phyloP scores from a whole-genome alignment of 1,140 invertebrate species.

The Antheraea mylitta region DNA sequence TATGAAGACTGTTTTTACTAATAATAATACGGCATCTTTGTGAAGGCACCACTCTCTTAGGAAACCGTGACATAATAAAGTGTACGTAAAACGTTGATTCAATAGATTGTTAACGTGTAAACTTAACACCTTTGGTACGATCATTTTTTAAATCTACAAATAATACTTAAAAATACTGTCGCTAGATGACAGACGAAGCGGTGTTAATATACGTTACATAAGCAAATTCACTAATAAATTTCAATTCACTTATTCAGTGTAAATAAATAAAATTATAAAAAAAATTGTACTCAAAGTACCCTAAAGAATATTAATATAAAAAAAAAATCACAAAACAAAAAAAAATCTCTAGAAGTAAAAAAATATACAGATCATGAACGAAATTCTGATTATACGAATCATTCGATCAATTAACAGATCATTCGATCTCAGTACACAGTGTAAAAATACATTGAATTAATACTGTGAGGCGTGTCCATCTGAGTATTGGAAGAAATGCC shows the following conservation, averaged over 20 bases:
- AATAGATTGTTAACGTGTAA: slow-evolving; percentile 12
- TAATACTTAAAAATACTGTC: slow-evolving; percentile 31
- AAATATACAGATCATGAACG: neutral
- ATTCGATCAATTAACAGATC: neutral
- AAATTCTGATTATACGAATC: neutral
- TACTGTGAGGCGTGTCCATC: too few relatives aligned
- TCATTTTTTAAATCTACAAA: slow-evolving; percentile 26
- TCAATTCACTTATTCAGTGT: slow-evolving; percentile 41
- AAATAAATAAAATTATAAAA: slow-evolving; percentile 21
- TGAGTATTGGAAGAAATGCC: slow-evolving; percentile 39
- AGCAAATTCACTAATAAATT: slow-evolving; percentile 7
- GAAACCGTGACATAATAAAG: too few relatives aligned
- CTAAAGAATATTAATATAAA: neutral
- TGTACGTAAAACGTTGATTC: slow-evolving; percentile 2
- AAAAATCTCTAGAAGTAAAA: neutral
- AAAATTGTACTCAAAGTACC: slow-evolving; percentile 10
- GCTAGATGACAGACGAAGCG: slow-evolving; percentile 13
- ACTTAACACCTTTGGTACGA: slow-evolving; percentile 31
- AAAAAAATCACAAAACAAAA: neutral
- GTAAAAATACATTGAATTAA: too few relatives aligned
- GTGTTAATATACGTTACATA: neutral
- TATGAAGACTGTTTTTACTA: too few relatives aligned
- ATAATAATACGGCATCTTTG: too few relatives aligned
- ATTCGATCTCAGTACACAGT: too few relatives aligned
- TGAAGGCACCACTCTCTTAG: too few relatives aligned